Evolutionary conservation across 2,113 vertebrate genomes (phyloP), one percentile per base, ranked within the genome.

Genomic region (Taurulus bubalis): DNA sequence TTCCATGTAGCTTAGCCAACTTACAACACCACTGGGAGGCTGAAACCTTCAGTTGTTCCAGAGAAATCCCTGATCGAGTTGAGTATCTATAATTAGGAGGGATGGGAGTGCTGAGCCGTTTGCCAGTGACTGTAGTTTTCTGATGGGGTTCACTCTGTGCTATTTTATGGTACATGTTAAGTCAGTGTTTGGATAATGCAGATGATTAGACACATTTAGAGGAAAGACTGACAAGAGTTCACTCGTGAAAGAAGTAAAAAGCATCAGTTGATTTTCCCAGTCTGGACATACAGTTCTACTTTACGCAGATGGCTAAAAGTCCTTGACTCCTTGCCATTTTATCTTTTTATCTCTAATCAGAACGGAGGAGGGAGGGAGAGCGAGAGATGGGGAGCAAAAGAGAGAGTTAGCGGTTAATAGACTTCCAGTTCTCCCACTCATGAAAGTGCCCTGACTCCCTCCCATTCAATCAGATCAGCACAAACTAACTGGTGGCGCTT

Each of bases 361-460:
- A 45, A 28, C 18, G 11, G 34, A 66, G 11, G 28, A 80, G n/a
- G 45, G 74, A 71, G 38, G 65, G 63, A 55, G 67, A 22, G 5
- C 0, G 1, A 49, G 53, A 24, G 60, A 78, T 34, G 4, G 51
- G 4, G 68, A 51, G n/a, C 77, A 53, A 72, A 38, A 68, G 51
- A 68, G 65, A 77, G 55, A 86, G 62, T 70, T 68, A 71, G 53
- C 26, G 51, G 56, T 73, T 92, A 82, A 87, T 86, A 83, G 66
- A 85, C 87, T 75, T 86, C 76, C 59, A 40, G 49, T 62, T 81
- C 82, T 87, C 85, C 88, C 80, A 83, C 87, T 92, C 82, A 71
- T 18, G 47, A 82, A 72, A 75, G 66, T 20, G 55, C 45, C 56
- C 51, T 38, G 82, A 85, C 83, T 85, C 85, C 79, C 60, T 16